These are phyloP conservation scores for Schrankia costaestrigalis DNA, from an alignment of 2,888 invertebrate genomes.

Conservation along the genomic window DNA sequence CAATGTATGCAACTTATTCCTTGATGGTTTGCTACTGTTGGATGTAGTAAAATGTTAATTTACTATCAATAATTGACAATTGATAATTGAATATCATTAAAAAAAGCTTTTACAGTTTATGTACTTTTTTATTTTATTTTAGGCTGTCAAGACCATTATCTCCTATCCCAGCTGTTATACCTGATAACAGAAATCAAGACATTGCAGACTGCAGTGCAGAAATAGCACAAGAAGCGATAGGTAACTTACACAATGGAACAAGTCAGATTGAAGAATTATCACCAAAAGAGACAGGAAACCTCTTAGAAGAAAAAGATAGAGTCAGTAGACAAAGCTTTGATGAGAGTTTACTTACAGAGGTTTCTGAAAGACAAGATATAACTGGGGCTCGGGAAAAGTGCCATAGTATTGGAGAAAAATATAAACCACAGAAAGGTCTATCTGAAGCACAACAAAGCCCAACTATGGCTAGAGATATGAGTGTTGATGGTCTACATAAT, in stretches of 20 bases:
- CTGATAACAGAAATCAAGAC: slow-evolving; percentile 44
- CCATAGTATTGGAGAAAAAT: slow-evolving; percentile 75
- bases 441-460: slow-evolving; percentile 72
- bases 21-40: too few relatives aligned
- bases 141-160: slow-evolving; percentile 69
- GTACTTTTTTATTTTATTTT: background rate
- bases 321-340: slow-evolving; percentile 72
- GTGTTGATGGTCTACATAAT: slow-evolving; percentile 81
- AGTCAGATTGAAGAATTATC: slow-evolving; percentile 59
- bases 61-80: too few relatives aligned
- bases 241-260: slow-evolving; percentile 45
- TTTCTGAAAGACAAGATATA: slow-evolving; percentile 61
- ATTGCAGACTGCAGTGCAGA: slow-evolving; percentile 37
- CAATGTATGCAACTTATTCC: too few relatives aligned
- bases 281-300: slow-evolving; percentile 65
- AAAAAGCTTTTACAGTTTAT: background rate
- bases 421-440: slow-evolving; percentile 60
- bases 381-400: slow-evolving; percentile 65
- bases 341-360: slow-evolving; percentile 59
- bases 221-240: slow-evolving; percentile 41
- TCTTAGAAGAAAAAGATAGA: slow-evolving; percentile 69
- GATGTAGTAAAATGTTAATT: too few relatives aligned
- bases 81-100: background rate
- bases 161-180: slow-evolving; percentile 44
- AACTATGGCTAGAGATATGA: slow-evolving; percentile 86